Conservation (phyloP, 2,888 invertebrate species). For the Podotricha telesiphe region DNA sequence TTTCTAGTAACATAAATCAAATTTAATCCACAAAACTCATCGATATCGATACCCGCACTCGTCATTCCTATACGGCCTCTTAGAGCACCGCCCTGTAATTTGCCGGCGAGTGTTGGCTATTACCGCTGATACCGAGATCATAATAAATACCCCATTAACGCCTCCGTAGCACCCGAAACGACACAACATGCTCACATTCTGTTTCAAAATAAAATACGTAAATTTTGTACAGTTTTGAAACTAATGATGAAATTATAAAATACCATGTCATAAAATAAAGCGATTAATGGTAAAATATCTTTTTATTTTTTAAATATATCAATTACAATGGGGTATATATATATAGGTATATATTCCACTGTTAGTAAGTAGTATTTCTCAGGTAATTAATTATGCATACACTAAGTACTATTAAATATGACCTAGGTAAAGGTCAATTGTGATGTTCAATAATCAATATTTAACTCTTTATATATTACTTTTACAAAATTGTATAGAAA, state of each 20-base stretch:
- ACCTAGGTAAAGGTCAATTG: no score
- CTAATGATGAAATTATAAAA: slow-evolving; percentile 25
- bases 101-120: slow-evolving; percentile 83
- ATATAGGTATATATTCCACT: no score
- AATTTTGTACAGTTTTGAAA: slow-evolving; percentile 14
- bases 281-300: neutral
- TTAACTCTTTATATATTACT: no score
- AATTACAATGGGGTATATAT: neutral
- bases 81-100: slow-evolving; percentile 82
- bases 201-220: slow-evolving; percentile 30
- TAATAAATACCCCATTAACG: slow-evolving; percentile 84
- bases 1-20: slow-evolving; percentile 6
- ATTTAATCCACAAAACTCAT: slow-evolving; percentile 35
- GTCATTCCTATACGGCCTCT: slow-evolving; percentile 68
- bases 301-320: neutral
- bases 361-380: no score
- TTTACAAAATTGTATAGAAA: neutral
- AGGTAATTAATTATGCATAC: no score
- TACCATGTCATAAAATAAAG: neutral
- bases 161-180: slow-evolving; percentile 81
- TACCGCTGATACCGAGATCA: slow-evolving; percentile 83
- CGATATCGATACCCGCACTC: slow-evolving; percentile 61
- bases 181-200: slow-evolving; percentile 54
- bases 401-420: no score
- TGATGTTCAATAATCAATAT: neutral